Conservation (phyloP, 2,797 vertebrate genomes). For the Arnoldichthys spilopterus region DNA sequence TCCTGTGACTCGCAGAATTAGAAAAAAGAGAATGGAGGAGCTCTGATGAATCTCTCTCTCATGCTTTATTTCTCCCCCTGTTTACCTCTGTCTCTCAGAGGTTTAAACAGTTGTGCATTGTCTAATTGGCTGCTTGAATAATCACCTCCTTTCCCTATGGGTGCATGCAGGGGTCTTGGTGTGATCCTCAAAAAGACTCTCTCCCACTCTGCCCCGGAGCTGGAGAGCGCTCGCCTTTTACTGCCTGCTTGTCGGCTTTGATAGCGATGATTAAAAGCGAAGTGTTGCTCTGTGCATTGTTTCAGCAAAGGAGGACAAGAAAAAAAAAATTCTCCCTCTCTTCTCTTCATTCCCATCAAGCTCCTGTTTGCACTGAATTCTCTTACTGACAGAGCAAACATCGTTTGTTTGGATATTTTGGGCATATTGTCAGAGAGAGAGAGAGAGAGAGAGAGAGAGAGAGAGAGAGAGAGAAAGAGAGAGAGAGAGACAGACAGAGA, state of each 20-base stretch:
- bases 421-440: conserved; percentile 44
- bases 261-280: conserved; percentile 79
- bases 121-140: conserved; percentile 75
- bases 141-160: conserved; percentile 69
- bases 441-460: conserved; percentile 8
- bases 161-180: conserved; percentile 56
- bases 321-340: conserved; percentile 37
- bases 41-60: conserved; percentile 32
- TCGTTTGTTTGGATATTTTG: conserved; percentile 58
- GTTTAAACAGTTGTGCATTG: conserved; percentile 44
- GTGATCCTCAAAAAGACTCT: conserved; percentile 65
- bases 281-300: conserved; percentile 66
- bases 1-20: conserved; percentile 23
- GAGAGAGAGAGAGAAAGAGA: conserved; percentile 18
- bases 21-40: conserved; percentile 18
- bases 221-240: conserved; percentile 66
- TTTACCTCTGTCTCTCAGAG: conserved; percentile 53
- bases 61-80: conserved; percentile 27
- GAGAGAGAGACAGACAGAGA: no score
- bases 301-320: conserved; percentile 61
- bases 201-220: conserved; percentile 65
- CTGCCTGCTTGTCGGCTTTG: conserved; percentile 75
- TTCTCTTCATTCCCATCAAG: conserved; percentile 40
- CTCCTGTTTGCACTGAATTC: conserved; percentile 49
- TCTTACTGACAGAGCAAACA: conserved; percentile 66